These are phyloP conservation scores for Glareola pratincola DNA, from an alignment of 2,113 vertebrate species.

Conservation along the genomic window DNA sequence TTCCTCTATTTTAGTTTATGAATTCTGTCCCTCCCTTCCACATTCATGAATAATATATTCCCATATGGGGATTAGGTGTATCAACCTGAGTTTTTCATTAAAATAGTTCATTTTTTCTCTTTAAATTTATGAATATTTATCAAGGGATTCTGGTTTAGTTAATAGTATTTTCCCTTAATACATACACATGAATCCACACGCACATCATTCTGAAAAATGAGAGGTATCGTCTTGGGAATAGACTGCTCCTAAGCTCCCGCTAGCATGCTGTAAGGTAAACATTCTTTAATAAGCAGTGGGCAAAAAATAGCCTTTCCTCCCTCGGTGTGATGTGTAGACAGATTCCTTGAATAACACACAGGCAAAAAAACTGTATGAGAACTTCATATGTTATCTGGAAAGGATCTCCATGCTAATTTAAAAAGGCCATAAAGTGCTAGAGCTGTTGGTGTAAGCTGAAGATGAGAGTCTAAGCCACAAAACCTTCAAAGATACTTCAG, in stretches of 20 bases:
- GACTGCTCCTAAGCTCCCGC: not conserved
- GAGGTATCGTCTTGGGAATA: not conserved
- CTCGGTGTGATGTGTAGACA: not conserved
- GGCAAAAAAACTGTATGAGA: not conserved
- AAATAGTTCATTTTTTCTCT: not conserved
- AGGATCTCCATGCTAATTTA: not conserved
- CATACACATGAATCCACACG: not conserved
- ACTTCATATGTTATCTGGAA: not conserved
- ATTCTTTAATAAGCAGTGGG: not conserved
- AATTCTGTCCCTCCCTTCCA: not conserved
- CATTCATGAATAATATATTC: slow-evolving; percentile 29
- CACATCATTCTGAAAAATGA: not conserved
- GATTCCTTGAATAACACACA: not conserved
- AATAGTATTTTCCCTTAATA: not conserved
- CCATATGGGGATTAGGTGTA: not conserved
- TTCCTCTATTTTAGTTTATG: not conserved
- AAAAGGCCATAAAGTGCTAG: not conserved
- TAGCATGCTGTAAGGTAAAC: not conserved
- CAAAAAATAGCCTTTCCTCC: not conserved
- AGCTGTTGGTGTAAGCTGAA: not conserved
- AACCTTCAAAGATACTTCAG: not conserved
- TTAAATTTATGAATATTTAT: slow-evolving; percentile 35
- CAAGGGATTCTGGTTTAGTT: not conserved
- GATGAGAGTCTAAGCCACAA: not conserved
- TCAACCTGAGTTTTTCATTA: not conserved